These are phyloP conservation scores for Drosophila subsilvestris DNA, from an alignment of 2,888 invertebrate species.

Conservation along the genomic window DNA sequence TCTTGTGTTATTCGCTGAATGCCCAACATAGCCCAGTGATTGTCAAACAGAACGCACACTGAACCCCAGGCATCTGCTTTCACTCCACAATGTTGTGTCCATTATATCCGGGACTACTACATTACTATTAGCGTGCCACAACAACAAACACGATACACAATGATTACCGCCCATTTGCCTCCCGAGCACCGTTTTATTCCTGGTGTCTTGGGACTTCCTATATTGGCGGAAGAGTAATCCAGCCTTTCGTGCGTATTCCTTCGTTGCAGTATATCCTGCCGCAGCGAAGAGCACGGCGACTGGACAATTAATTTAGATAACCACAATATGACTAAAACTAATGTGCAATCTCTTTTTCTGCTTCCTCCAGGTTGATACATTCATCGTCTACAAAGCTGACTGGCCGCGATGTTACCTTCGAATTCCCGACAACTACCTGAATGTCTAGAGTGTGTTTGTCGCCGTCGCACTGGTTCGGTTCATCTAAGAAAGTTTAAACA, in stretches of 20 bases:
- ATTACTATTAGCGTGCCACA: slow-evolving; percentile 33
- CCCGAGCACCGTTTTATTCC: slow-evolving; percentile 60
- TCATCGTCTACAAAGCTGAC: slow-evolving; percentile 99
- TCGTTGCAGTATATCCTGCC: slow-evolving; percentile 25
- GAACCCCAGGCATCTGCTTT: slow-evolving; percentile 35
- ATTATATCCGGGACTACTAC: slow-evolving; percentile 16
- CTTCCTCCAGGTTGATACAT: slow-evolving; percentile 94
- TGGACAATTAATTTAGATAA: slow-evolving; percentile 36
- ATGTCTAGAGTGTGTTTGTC: slow-evolving; percentile 76
- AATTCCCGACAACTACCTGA: slow-evolving; percentile 99
- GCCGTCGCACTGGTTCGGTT: slow-evolving; percentile 55
- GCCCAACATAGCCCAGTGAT: slow-evolving; percentile 66
- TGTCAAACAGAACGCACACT: slow-evolving; percentile 82
- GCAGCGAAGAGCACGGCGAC: slow-evolving; percentile 30
- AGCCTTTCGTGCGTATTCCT: slow-evolving; percentile 20
- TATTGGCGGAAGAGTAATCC: slow-evolving; percentile 73
- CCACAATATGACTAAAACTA: not conserved
- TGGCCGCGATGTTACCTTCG: slow-evolving; percentile 99
- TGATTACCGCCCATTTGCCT: slow-evolving; percentile 79
- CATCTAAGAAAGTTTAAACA: slow-evolving; percentile 50
- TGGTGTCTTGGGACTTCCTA: slow-evolving; percentile 80
- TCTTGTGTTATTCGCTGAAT: slow-evolving; percentile 82
- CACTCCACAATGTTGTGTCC: slow-evolving; percentile 51
- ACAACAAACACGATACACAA: slow-evolving; percentile 18
- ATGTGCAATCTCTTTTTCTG: not conserved